A percentile compares a stretch with the other conserved stretches of the same genome.
Conservation (phyloP, 30 jellyfish, hydroid and myxozoan species). For the Chrysaora quinquecirrha region DNA sequence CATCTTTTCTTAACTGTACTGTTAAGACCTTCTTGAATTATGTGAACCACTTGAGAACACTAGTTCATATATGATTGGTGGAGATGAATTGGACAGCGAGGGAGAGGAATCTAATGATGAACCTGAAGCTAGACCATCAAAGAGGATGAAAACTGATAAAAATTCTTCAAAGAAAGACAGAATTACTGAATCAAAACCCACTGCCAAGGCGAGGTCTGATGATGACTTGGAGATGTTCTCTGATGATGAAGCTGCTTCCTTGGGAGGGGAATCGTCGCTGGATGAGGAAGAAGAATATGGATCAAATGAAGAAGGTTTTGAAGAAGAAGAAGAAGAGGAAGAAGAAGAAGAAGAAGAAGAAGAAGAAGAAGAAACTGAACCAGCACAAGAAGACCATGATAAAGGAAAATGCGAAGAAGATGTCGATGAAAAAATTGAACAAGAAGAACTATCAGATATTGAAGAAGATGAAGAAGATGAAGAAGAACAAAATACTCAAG, state of each 20-base stretch:
- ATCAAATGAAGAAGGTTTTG: conserved; percentile 9
- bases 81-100: conserved; percentile 22
- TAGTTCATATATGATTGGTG: conserved; percentile 28
- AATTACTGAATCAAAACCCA: neutral
- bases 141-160: conserved; percentile 8
- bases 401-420: no score
- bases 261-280: neutral
- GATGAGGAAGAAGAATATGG: neutral
- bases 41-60: conserved; percentile 80
- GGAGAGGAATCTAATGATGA: conserved; percentile 36
- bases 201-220: neutral
- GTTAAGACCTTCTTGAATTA: conserved; percentile 76
- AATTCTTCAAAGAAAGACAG: neutral
- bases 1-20: no score
- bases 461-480: neutral
- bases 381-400: neutral
- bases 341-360: neutral
- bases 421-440: neutral
- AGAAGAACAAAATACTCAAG: neutral
- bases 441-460: no score
- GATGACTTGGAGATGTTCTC: conserved; percentile 9
- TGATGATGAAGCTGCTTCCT: neutral
- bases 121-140: conserved; percentile 14
- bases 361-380: no score
- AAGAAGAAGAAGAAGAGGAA: conserved; percentile 20